Conservation (phyloP, 35 echinoderm and acorn worm species). For the Lytechinus variegatus region DNA sequence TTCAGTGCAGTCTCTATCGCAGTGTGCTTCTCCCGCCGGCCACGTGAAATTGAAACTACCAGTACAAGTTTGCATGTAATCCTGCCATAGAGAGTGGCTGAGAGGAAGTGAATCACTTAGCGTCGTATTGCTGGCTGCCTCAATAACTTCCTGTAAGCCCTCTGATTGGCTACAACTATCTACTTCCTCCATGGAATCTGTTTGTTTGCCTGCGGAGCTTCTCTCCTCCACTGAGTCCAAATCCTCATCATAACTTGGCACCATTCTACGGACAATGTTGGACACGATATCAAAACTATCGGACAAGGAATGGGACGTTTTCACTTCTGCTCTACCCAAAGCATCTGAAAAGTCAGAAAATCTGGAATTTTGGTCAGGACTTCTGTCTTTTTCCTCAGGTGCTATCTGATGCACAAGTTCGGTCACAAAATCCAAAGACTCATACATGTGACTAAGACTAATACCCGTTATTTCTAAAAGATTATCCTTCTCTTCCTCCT, state of each 20-base stretch:
- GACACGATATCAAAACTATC: constrained; percentile 50
- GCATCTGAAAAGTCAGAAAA: background rate
- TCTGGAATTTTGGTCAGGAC: background rate
- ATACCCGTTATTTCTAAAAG: constrained; percentile 83
- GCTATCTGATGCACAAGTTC: constrained; percentile 65
- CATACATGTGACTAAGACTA: constrained; percentile 88
- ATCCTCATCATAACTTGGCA: background rate
- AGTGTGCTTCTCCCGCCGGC: background rate
- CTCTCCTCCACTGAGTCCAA: constrained; percentile 41
- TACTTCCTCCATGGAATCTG: constrained; percentile 38
- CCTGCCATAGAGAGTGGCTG: constrained; percentile 7
- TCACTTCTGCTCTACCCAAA: background rate
- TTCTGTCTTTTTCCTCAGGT: background rate
- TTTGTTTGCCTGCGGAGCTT: background rate
- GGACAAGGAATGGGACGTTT: background rate
- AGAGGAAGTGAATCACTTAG: constrained; percentile 47
- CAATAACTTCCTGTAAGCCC: background rate
- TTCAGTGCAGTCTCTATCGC: constrained; percentile 19
- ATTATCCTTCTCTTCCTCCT: constrained; percentile 56
- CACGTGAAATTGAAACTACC: constrained; percentile 56
- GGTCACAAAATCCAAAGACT: constrained; percentile 91
- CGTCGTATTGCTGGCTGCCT: background rate
- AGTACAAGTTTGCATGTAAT: constrained; percentile 45
- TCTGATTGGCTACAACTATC: constrained; percentile 45
- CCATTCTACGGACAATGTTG: constrained; percentile 38